These are phyloP conservation scores for Dilophus febrilis DNA, from an alignment of 2,888 invertebrate species.

Conservation along the genomic window DNA sequence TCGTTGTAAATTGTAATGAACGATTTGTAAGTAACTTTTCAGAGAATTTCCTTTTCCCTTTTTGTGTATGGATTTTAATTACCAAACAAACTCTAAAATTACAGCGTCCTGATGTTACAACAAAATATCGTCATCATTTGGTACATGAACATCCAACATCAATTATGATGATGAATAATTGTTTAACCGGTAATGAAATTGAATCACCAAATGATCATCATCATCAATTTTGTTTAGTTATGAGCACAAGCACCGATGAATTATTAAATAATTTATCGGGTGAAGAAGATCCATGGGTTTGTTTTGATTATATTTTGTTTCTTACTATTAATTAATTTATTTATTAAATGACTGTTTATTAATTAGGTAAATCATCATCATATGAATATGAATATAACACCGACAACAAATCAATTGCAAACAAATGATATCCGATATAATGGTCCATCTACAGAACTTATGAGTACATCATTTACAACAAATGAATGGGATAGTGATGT, in stretches of 20 bases:
- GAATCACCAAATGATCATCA: conserved; percentile 7
- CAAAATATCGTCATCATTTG: too few species aligned
- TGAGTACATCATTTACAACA: conserved; percentile 11
- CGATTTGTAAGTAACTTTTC: too few species aligned
- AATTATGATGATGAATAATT: conserved; percentile 9
- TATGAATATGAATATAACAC: too few species aligned
- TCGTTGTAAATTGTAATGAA: too few species aligned
- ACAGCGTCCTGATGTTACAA: conserved; percentile 4
- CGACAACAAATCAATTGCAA: conserved; percentile 6
- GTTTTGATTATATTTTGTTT: background rate
- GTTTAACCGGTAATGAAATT: conserved; percentile 9
- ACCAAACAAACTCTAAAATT: too few species aligned
- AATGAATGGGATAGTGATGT: conserved; percentile 31
- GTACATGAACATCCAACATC: too few species aligned
- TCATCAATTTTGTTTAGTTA: conserved; percentile 7
- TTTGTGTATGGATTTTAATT: too few species aligned
- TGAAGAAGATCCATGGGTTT: conserved; percentile 15
- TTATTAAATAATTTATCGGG: conserved; percentile 11
- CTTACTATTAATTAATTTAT: background rate
- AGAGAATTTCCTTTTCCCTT: too few species aligned
- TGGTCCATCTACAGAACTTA: conserved; percentile 10
- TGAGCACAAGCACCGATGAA: conserved; percentile 8
- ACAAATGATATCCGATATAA: conserved; percentile 11
- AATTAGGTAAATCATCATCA: too few species aligned
- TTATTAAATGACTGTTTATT: background rate